A percentile compares a stretch with the other conserved stretches of the same genome.
These are phyloP conservation scores for Calephelis virginiensis DNA, from an alignment of 1,140 invertebrate species.

Conservation along the genomic window DNA sequence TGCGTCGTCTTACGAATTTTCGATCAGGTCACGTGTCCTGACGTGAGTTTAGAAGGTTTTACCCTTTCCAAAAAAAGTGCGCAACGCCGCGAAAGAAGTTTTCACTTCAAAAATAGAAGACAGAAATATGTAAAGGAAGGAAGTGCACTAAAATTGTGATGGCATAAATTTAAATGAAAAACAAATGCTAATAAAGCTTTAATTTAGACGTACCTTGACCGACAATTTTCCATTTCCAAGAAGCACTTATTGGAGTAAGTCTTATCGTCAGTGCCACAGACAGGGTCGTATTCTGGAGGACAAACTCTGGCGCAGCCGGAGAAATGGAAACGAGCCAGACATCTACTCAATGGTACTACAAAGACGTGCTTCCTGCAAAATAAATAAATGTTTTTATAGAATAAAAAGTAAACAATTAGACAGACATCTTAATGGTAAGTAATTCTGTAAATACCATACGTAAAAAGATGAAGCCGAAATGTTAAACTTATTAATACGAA, in stretches of 20 bases:
- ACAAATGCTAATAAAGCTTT: neutral
- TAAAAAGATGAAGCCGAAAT: too few relatives aligned
- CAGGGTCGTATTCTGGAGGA: constrained; percentile 90
- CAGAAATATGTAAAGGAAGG: too few relatives aligned
- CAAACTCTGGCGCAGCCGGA: constrained; percentile 92
- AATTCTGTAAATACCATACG: too few relatives aligned
- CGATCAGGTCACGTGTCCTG: too few relatives aligned
- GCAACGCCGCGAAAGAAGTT: too few relatives aligned
- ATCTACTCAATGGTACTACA: constrained; percentile 91
- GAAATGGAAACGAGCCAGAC: constrained; percentile 89
- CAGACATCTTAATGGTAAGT: too few relatives aligned
- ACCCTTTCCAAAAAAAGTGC: too few relatives aligned
- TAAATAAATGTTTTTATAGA: constrained; percentile 4
- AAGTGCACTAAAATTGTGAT: too few relatives aligned
- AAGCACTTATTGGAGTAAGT: constrained; percentile 96
- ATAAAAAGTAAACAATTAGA: neutral
- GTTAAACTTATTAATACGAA: too few relatives aligned
- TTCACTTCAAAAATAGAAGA: too few relatives aligned
- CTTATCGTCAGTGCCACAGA: constrained; percentile 93
- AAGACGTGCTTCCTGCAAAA: constrained; percentile 89
- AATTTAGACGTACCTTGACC: constrained; percentile 80
- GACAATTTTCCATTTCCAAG: constrained; percentile 92
- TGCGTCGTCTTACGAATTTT: too few relatives aligned
- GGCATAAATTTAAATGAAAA: neutral
- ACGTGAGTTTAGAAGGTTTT: too few relatives aligned